Evolutionary conservation across 2,888 invertebrate species (phyloP).

Genomic region (Ochropleura leucogaster): DNA sequence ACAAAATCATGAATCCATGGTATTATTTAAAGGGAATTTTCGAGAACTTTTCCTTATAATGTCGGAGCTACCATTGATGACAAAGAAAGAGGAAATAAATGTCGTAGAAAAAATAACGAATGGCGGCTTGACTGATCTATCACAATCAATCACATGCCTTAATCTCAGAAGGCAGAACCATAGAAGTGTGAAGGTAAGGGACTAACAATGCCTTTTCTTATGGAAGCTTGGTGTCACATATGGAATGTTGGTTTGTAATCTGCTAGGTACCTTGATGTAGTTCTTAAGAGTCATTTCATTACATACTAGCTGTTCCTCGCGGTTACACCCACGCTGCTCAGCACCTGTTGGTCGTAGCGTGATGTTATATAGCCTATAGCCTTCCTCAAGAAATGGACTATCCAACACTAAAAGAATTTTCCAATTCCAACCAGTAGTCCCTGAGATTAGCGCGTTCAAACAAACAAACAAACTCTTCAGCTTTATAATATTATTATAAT

Average conservation of each 20-base stretch:
- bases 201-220: constrained; percentile 7
- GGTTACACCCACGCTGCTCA: no score
- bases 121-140: neutral
- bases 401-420: no score
- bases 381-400: no score
- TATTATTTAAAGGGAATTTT: neutral
- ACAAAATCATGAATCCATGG: neutral
- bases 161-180: neutral
- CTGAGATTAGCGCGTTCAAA: no score
- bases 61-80: neutral
- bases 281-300: no score
- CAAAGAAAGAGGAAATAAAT: neutral
- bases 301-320: no score
- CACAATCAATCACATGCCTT: constrained; percentile 8
- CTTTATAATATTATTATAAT: no score
- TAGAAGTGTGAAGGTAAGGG: neutral
- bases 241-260: neutral
- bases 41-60: neutral
- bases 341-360: no score
- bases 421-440: no score
- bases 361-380: no score
- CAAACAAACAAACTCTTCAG: no score
- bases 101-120: neutral
- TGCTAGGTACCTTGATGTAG: no score
- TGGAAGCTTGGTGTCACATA: neutral